Conservation (phyloP, 2,888 invertebrate genomes). For the Nineta flava region DNA sequence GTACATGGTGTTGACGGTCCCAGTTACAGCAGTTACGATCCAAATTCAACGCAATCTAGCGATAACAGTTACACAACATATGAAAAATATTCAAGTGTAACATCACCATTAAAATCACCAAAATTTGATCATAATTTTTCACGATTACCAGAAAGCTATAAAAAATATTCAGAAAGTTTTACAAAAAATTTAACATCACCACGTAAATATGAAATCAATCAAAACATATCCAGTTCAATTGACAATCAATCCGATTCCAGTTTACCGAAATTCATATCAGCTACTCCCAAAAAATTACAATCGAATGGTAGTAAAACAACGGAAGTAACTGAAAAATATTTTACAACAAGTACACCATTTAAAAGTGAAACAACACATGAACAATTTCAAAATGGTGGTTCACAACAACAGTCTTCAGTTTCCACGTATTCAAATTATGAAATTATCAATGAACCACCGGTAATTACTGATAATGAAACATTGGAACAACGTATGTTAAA, state of each 20-base stretch:
- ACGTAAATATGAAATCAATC: not conserved
- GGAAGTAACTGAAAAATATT: slow-evolving; percentile 21
- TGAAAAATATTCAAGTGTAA: slow-evolving; percentile 16
- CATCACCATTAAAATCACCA: slow-evolving; percentile 1
- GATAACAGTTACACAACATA: slow-evolving; percentile 11
- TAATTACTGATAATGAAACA: slow-evolving; percentile 33
- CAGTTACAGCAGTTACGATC: not conserved
- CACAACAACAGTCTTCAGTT: slow-evolving; percentile 8
- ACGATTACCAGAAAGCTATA: slow-evolving; percentile 8
- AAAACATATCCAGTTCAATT: slow-evolving; percentile 4
- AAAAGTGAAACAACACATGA: slow-evolving; percentile 18
- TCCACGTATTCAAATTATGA: slow-evolving; percentile 23
- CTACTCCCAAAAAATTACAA: slow-evolving; percentile 5
- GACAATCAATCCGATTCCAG: not conserved
- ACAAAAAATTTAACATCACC: slow-evolving; percentile 3
- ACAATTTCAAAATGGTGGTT: slow-evolving; percentile 18
- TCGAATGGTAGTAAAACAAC: not conserved
- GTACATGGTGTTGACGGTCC: slow-evolving; percentile 19
- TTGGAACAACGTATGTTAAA: slow-evolving; percentile 49
- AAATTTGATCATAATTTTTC: slow-evolving; percentile 5
- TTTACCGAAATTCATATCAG: slow-evolving; percentile 7
- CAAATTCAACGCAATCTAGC: slow-evolving; percentile 7
- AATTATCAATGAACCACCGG: slow-evolving; percentile 22
- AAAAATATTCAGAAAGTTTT: slow-evolving; percentile 7
- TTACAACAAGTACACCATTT: slow-evolving; percentile 18